Conservation (phyloP, 2,797 vertebrate genomes). For the Clarias fuscus region DNA sequence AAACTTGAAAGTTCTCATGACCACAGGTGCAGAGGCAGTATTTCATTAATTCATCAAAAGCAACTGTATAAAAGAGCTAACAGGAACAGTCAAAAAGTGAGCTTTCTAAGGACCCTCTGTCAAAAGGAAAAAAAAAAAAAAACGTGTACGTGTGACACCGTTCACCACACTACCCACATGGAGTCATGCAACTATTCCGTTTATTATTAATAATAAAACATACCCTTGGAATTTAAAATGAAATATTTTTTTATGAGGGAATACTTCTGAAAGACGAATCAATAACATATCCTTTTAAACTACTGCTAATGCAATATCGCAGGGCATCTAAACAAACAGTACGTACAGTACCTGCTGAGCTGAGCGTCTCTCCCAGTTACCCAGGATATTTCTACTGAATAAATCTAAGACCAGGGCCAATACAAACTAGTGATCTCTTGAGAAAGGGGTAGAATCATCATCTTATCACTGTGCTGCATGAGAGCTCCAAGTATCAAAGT, state of each 20-base stretch:
- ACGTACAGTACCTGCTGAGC: neutral
- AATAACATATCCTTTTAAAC: neutral
- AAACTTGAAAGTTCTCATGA: constrained; percentile 27
- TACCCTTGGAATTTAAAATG: no score
- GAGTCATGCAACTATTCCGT: neutral
- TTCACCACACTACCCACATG: neutral
- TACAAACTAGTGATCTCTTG: neutral
- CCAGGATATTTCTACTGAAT: neutral
- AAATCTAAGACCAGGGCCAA: neutral
- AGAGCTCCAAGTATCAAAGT: neutral
- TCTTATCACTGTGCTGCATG: neutral
- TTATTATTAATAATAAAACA: neutral
- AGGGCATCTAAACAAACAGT: neutral
- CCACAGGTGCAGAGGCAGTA: constrained; percentile 26
- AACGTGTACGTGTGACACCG: neutral
- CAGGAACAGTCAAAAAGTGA: neutral
- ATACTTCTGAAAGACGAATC: neutral
- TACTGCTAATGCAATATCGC: neutral
- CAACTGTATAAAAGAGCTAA: neutral
- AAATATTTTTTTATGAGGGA: no score
- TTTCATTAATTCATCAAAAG: constrained; percentile 35
- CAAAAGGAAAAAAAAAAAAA: neutral
- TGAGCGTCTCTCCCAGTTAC: neutral
- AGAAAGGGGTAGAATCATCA: neutral
- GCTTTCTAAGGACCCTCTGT: constrained; percentile 14